phyloP scores from a whole-genome alignment of 2,888 invertebrate genomes.

The Caenorhabditis angaria region DNA sequence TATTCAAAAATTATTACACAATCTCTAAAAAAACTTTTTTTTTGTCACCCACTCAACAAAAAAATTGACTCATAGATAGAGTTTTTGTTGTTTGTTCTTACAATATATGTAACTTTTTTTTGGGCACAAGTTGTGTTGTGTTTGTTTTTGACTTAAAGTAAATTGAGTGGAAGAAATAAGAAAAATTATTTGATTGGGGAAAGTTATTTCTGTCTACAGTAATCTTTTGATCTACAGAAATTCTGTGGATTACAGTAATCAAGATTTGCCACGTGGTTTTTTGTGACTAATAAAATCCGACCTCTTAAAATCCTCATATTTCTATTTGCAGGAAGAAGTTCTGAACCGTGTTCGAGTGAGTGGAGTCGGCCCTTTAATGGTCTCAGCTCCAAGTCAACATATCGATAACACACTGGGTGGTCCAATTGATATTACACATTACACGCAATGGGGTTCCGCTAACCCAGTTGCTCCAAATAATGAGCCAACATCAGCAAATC shows the following conservation, averaged over 20 bases:
- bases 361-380: constrained; percentile 92
- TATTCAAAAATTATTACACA: background rate
- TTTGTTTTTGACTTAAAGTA: background rate
- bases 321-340: constrained; percentile 68
- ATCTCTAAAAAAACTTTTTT: background rate
- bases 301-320: no score
- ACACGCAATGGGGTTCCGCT: constrained; percentile 80
- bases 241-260: no score
- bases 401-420: constrained; percentile 79
- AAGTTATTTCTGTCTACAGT: no score
- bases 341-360: constrained; percentile 79
- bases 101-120: background rate
- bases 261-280: no score
- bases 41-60: background rate
- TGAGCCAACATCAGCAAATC: background rate
- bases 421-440: constrained; percentile 86
- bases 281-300: background rate
- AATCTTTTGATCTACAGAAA: no score
- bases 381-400: constrained; percentile 81
- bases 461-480: no score
- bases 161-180: no score
- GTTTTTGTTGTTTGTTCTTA: constrained; percentile 1
- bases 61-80: background rate
- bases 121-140: background rate
- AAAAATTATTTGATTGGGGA: no score